Base-by-base conservation (phyloP, 53 echinoderm and acorn worm genomes). In the Paracentrotus lividus region DNA sequence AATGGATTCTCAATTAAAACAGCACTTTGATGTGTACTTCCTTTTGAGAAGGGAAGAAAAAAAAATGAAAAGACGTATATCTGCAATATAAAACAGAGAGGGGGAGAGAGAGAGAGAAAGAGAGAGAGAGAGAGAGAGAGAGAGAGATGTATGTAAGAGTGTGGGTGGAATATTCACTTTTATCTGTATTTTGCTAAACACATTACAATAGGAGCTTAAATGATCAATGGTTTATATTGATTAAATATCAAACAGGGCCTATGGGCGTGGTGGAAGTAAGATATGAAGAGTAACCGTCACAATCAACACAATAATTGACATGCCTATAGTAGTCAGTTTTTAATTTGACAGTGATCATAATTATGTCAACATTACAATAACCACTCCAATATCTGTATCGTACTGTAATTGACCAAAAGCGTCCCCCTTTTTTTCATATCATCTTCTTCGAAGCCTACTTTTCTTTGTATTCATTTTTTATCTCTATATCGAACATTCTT, bases 131-230 rank as follows among this genome's bases (percentile, higher is more conserved):
- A 0, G 49, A 84, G 1, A 13, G 49, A 36, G 36, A 38, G 69
- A 36, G 27, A 29, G 65, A 2, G 68, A 15, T n/a, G n/a, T n/a
- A n/a, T n/a, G 68, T 0, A 15, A 68, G 68, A 16, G 68, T 14
- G 42, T 14, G 18, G 18, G 42, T 5, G 77, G 40, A 18, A 43
- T 0, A 27, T 65, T 31, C 12, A 65, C 65, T 65, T 65, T 65
- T 8, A 29, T 68, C 36, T 68, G 15, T 36, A 34, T 3, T 34
- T 34, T 60, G 27, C 26, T 60, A 26, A 60, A 60, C 27, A 26
- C 60, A 26, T 60, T 12, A 68, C 68, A 68, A 68, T 68, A 10
- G 68, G 68, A 69, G 69, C 69, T 36, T 15, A 69, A 69, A 36
- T 29, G 36, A 4, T 72, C 18, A 72, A 72, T 38, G 14, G 38